Base-by-base conservation (phyloP, 2,888 invertebrate species). In the Morinoia aosen region DNA sequence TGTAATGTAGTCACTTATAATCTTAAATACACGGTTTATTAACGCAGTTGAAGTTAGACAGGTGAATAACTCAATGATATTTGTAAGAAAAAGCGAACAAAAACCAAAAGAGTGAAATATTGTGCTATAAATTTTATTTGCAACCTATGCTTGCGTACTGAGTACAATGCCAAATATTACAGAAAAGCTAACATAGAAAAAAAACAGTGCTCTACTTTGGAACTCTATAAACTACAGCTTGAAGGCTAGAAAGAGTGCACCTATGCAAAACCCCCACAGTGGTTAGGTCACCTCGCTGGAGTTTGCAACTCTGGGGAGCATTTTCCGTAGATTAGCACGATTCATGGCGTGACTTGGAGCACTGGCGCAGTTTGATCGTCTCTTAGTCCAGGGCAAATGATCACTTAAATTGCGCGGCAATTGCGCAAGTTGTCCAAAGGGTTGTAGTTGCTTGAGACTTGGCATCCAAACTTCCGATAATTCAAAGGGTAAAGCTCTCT, bases 331-430 rank as follows among this genome's bases (percentile, higher is more conserved):
- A 48, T 90, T 90, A 39, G 39, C 90, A 40, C 19, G 90, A 90
- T 90, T 90, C 90, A 90, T 90, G 39, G 40, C 39, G 90, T 48
- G 90, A 90, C 90, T 90, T 90, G 39, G 39, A 48, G 90, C 90
- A 90, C 40, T 25, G 90, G 39, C 48, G 90, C 40, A 48, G 16
- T 90, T 39, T 39, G 90, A 48, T 90, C 90, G 90, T 90, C 90
- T 48, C 90, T 40, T 90, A 90, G 90, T 40, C 40, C 90, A 19
- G 12, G 48, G 90, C 48, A 90, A 90, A 90, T 90, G 90, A 90
- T 90, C 90, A 48, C 48, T 90, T 90, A 90, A 39, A 90, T 90
- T 90, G 40, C 48, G 90, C 90, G 90, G 90, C 90, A 90, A 90
- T 48, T 90, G 90, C 90, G 90, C 90, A 90, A 90, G 90, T 90